Conservation (phyloP, 2,888 invertebrate species). For the Metallyticus violacea region DNA sequence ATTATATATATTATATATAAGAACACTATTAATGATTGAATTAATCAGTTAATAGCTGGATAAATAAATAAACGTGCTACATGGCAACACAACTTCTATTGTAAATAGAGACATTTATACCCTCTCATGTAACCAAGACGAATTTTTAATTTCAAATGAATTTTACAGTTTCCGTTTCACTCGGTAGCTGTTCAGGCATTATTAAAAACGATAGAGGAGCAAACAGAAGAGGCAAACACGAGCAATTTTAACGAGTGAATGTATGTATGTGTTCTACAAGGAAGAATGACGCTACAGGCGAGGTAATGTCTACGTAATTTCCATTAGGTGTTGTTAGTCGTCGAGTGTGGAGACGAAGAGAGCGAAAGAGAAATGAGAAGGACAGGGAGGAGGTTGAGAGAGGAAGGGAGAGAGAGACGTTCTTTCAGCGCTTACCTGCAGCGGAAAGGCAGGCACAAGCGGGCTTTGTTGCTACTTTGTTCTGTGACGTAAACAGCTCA, state of each 20-base stretch:
- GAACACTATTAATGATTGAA: no score
- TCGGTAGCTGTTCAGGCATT: not conserved
- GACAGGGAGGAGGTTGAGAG: no score
- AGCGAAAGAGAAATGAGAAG: no score
- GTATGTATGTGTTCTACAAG: not conserved
- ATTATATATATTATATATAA: no score
- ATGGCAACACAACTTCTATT: not conserved
- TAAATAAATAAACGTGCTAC: not conserved
- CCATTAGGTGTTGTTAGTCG: not conserved
- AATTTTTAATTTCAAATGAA: not conserved
- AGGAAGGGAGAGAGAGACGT: not conserved
- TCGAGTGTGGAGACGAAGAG: not conserved
- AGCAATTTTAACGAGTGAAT: not conserved
- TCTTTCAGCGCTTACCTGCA: not conserved
- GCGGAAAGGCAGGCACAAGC: not conserved
- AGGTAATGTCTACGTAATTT: not conserved
- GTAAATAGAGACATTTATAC: not conserved
- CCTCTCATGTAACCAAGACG: not conserved
- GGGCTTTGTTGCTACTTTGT: not conserved
- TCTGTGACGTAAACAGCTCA: not conserved
- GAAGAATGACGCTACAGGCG: not conserved
- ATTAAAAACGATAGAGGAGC: no score
- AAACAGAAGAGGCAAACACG: not conserved
- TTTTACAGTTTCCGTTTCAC: not conserved
- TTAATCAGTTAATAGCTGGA: no score